These are phyloP conservation scores for Lagopus leucura DNA, from an alignment of 2,113 vertebrate genomes.

Conservation along the genomic window DNA sequence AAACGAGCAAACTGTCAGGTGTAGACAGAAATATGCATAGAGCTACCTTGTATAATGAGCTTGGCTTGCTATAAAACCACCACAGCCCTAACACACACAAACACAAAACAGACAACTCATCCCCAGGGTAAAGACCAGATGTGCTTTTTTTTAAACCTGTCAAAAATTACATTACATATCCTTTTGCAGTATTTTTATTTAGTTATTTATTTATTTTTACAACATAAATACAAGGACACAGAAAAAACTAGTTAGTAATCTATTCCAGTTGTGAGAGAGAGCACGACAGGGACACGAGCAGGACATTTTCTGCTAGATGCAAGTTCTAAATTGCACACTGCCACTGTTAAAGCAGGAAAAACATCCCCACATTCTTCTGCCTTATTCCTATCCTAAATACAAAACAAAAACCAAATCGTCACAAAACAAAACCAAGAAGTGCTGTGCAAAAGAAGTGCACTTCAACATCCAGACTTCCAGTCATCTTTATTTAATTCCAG, in stretches of 20 bases:
- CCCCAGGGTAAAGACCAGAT: not conserved
- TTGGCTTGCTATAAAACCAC: slow-evolving; percentile 11
- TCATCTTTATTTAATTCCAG: not conserved
- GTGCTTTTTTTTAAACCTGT: not conserved
- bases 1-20: not conserved
- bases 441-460: not conserved
- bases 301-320: not conserved
- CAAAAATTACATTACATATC: not conserved
- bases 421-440: not conserved
- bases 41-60: not conserved
- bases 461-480: not conserved
- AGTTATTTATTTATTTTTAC: not conserved
- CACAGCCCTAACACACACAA: not conserved
- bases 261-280: not conserved
- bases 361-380: not conserved
- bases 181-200: not conserved
- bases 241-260: not conserved
- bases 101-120: not conserved
- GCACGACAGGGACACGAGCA: not conserved
- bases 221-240: not conserved
- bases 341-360: not conserved
- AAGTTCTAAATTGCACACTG: not conserved
- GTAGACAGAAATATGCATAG: slow-evolving; percentile 19
- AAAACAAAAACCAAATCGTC: not conserved
- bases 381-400: not conserved